phyloP scores from a whole-genome alignment of 2,113 vertebrate genomes.

The Tetraodon nigroviridis region DNA sequence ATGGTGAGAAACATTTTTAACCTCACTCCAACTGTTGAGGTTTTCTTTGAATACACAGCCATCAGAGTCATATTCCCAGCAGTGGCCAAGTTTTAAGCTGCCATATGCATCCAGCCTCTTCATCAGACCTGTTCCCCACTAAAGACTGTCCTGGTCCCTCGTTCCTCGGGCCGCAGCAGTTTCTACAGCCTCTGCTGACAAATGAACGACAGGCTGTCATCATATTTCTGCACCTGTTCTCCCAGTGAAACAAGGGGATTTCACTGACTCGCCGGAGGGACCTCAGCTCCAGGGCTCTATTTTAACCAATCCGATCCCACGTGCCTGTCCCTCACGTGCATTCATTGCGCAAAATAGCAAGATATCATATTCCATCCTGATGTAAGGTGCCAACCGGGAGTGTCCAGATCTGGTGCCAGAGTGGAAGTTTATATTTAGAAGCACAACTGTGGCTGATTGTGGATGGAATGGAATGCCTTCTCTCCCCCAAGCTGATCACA shows the following conservation, averaged over 20 bases:
- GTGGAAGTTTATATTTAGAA: conserved; percentile 51
- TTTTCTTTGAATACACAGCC: background rate
- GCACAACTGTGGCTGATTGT: conserved; percentile 53
- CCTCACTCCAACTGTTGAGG: background rate
- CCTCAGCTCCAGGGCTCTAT: conserved; percentile 8
- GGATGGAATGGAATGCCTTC: conserved; percentile 31
- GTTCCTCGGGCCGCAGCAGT: background rate
- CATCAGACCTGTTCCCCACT: conserved; percentile 14
- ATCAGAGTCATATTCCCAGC: background rate
- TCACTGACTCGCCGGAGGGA: conserved; percentile 2
- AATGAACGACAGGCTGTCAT: conserved; percentile 32
- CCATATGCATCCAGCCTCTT: conserved; percentile 10
- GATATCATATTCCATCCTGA: conserved; percentile 23
- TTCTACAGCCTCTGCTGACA: background rate
- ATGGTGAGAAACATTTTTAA: too few species aligned
- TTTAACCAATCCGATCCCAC: conserved; percentile 12
- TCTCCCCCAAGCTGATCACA: conserved; percentile 13
- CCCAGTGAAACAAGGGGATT: conserved; percentile 9
- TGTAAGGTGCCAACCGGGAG: conserved; percentile 24
- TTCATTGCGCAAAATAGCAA: conserved; percentile 15
- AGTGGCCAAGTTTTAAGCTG: conserved; percentile 16
- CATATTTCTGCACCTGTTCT: conserved; percentile 69
- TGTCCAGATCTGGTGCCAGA: conserved; percentile 32
- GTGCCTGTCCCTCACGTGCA: conserved; percentile 1
- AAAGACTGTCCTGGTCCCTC: conserved; percentile 1